Evolutionary conservation across 2,888 invertebrate genomes (phyloP).

Genomic region (Euzophera pinguis): DNA sequence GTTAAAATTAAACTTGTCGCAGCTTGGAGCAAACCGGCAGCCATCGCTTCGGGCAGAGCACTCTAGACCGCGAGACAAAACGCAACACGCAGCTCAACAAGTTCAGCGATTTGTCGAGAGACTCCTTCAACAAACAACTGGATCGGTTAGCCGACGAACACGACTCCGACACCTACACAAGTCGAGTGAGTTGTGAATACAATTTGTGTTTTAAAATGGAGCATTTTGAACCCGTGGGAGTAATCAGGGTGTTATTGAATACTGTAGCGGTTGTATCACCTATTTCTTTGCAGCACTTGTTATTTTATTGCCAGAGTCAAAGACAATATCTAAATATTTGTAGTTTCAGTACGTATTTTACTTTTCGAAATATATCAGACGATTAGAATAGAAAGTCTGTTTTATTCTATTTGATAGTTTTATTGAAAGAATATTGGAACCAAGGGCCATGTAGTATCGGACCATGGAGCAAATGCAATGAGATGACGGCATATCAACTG

Average conservation of each 20-base stretch:
- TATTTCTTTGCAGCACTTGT: background rate
- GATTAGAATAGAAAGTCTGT: too few species aligned
- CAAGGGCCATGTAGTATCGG: too few species aligned
- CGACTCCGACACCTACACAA: conserved; percentile 63
- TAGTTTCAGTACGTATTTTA: too few species aligned
- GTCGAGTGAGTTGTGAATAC: conserved; percentile 47
- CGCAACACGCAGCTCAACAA: conserved; percentile 82
- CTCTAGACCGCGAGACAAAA: conserved; percentile 81
- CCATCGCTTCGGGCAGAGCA: conserved; percentile 73
- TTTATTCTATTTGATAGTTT: too few species aligned
- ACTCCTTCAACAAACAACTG: conserved; percentile 67
- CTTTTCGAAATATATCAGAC: too few species aligned
- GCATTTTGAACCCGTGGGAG: conserved; percentile 10
- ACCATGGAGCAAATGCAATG: too few species aligned
- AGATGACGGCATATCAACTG: too few species aligned
- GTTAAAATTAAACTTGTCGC: conserved; percentile 19
- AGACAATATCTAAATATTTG: background rate
- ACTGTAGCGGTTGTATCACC: background rate
- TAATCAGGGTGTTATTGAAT: conserved; percentile 13
- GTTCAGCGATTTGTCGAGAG: conserved; percentile 64
- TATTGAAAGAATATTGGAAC: too few species aligned
- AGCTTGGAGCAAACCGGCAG: conserved; percentile 18
- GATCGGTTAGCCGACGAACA: conserved; percentile 67
- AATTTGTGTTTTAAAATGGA: conserved; percentile 12
- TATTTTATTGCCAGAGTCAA: background rate